Percentiles rank a stretch among this genome's conserved stretches.
Evolutionary conservation across 2,888 invertebrate species (phyloP).

Genomic region (Notodonta ziczac): DNA sequence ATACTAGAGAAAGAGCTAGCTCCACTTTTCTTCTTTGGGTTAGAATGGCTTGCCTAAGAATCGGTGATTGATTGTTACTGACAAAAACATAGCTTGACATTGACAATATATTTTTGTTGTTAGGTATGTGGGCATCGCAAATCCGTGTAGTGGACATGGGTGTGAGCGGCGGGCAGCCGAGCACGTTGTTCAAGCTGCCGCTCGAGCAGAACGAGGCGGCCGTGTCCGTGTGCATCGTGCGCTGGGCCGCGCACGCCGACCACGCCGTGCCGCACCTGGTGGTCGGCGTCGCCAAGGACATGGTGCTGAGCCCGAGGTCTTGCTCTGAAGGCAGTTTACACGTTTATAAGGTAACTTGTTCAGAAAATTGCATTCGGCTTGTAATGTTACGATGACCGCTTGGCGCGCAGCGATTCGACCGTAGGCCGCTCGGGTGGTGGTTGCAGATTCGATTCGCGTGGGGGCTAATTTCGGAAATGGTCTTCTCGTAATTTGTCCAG

Average conservation of each 20-base stretch:
- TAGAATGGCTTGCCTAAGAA: too few relatives aligned
- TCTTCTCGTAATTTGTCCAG: too few relatives aligned
- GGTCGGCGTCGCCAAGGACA: slow-evolving; percentile 96
- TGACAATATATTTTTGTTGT: neutral
- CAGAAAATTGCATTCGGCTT: too few relatives aligned
- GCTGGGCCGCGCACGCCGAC: slow-evolving; percentile 87
- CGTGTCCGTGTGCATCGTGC: slow-evolving; percentile 92
- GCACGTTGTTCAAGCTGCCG: slow-evolving; percentile 90
- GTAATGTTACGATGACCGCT: neutral
- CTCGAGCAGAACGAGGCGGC: slow-evolving; percentile 99
- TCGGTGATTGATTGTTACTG: too few relatives aligned
- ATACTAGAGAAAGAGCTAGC: too few relatives aligned
- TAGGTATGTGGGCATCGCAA: slow-evolving; percentile 97
- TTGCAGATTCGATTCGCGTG: too few relatives aligned
- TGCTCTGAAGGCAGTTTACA: slow-evolving; percentile 93
- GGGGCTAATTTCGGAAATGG: too few relatives aligned
- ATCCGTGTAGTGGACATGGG: slow-evolving; percentile 95
- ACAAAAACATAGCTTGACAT: too few relatives aligned
- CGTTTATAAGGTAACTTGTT: slow-evolving; percentile 88
- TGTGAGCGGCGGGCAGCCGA: slow-evolving; percentile 82
- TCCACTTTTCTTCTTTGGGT: too few relatives aligned
- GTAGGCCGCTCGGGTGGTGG: too few relatives aligned
- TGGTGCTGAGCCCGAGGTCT: slow-evolving; percentile 94
- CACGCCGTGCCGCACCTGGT: slow-evolving; percentile 84
- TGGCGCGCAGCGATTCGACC: too few relatives aligned